Evolutionary conservation across 2,888 invertebrate genomes (phyloP).

Genomic region (Xestia rhomboidea): DNA sequence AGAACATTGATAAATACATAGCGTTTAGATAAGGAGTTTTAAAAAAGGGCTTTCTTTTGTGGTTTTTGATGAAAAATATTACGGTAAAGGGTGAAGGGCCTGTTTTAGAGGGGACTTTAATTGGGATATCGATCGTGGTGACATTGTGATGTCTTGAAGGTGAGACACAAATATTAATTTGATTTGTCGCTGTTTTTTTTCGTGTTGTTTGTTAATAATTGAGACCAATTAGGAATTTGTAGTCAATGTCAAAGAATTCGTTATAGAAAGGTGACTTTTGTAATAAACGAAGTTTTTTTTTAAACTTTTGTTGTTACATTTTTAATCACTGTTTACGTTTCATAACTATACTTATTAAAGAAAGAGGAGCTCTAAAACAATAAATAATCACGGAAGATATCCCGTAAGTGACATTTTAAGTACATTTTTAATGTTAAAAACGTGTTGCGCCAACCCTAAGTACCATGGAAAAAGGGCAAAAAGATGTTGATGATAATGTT

Average conservation of each 20-base stretch:
- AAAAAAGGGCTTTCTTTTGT: conserved; percentile 66
- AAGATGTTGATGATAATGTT: no score
- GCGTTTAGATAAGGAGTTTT: conserved; percentile 69
- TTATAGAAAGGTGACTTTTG: neutral
- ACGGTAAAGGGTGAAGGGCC: conserved; percentile 52
- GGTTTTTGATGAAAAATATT: conserved; percentile 67
- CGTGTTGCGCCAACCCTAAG: no score
- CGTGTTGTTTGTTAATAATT: neutral
- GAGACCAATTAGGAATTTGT: neutral
- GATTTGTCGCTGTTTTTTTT: neutral
- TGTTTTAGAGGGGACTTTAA: conserved; percentile 61
- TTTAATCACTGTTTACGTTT: no score
- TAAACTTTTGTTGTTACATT: neutral
- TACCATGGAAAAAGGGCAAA: no score
- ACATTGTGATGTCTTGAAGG: conserved; percentile 28
- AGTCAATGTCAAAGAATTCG: neutral
- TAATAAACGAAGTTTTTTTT: neutral
- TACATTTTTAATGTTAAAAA: no score
- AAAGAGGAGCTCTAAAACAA: no score
- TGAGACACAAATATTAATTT: conserved; percentile 1
- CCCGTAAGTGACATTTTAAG: no score
- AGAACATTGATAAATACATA: conserved; percentile 68
- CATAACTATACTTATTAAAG: no score
- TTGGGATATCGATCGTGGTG: conserved; percentile 62
- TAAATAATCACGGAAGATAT: no score